Conservation (phyloP, 30 jellyfish, hydroid and myxozoan species). For the Hydra vulgaris region DNA sequence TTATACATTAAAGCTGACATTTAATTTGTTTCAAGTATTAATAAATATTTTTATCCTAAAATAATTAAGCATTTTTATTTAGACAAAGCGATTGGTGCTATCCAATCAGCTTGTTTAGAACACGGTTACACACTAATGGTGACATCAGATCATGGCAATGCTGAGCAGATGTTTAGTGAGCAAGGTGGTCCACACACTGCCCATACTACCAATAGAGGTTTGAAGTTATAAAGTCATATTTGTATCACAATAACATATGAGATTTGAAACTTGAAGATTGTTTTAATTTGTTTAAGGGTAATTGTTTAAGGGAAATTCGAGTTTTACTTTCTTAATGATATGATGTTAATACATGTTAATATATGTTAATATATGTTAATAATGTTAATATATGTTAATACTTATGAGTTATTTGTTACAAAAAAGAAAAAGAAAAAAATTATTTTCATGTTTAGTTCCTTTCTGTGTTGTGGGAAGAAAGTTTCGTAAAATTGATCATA, state of each 20-base stretch:
- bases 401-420: too few relatives aligned
- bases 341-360: too few relatives aligned
- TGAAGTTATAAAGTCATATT: background rate
- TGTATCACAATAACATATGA: too few relatives aligned
- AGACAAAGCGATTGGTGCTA: conserved; percentile 74
- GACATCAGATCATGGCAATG: conserved; percentile 99
- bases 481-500: conserved; percentile 51
- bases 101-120: conserved; percentile 75
- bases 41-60: too few relatives aligned
- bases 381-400: too few relatives aligned
- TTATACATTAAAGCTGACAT: background rate
- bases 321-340: too few relatives aligned
- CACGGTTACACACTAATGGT: conserved; percentile 86
- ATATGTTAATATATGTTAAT: too few relatives aligned
- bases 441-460: conserved; percentile 90
- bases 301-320: too few relatives aligned
- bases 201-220: conserved; percentile 88
- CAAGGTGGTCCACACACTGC: conserved; percentile 99
- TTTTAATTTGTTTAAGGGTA: too few relatives aligned
- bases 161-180: conserved; percentile 95
- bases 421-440: too few relatives aligned
- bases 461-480: conserved; percentile 74
- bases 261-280: too few relatives aligned
- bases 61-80: too few relatives aligned
- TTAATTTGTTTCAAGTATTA: background rate